Conservation (phyloP, 2,113 vertebrate genomes). For the Pan troglodytes region NHGRI_mPanTro3-v2.1_pri NC_086015.1:73561501-73562000, state of each 20-base stretch:
- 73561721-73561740: neutral
- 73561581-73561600: neutral
- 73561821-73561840: neutral
- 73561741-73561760: neutral
- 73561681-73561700: neutral
- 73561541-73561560: neutral
- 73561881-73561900: neutral
- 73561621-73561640: neutral
- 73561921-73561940: neutral
- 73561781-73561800: neutral
- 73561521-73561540: neutral
- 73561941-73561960: neutral
- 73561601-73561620: neutral
- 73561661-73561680: neutral
- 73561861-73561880: neutral
- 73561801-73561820: neutral
- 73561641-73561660: neutral
- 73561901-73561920: neutral
- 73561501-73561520: slow-evolving; percentile 40
- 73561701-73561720: neutral
- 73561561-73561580: neutral
- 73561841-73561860: neutral
- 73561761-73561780: neutral
- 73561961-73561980: neutral
- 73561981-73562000: too few relatives aligned